Evolutionary conservation across 2,797 vertebrate species (phyloP), one percentile per base, ranked within the genome.

Genomic region (Botia almorhae): DNA sequence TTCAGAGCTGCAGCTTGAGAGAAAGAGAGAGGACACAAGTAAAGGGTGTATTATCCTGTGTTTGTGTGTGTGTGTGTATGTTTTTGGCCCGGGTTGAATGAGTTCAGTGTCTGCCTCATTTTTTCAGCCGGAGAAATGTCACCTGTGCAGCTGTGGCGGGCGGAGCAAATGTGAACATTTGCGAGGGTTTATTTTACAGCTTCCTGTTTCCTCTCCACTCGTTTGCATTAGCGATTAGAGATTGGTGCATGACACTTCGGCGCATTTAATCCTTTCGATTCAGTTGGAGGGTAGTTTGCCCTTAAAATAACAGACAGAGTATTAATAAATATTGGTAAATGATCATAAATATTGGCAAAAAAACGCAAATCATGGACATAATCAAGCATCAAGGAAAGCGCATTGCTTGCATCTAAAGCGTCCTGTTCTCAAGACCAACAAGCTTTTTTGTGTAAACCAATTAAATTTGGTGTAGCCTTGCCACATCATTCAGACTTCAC

Each of bases 81-180:
- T 36, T 64, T 85, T 85, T 84, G 80, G 61, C 39, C 69, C 53
- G 2, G 23, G 53, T 82, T 89, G 71, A 88, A 91, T 83, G 73
- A 85, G 86, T 81, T 76, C 63, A 83, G 76, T 88, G 83, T 89
- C 84, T 87, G 82, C 76, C 3, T 39, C 78, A 3, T 60, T 75
- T 82, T 83, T 81, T 81, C 74, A 71, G 83, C 84, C 55, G 71
- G 85, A 61, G 58, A 78, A 88, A 87, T 68, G 82, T 91, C 91
- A 93, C 91, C 91, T 92, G 90, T 85, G 73, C 83, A 58, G 87
- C 81, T 75, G 85, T 61, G 67, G 46, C 39, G 29, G 60, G 60
- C 14, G 23, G 21, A 1, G 36, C 26, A 26, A 23, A 43, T 58
- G 12, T 7, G 33, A 73, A 50, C 65, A 74, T 80, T 50, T 72